Conservation (phyloP, 92 coral and sea anemone species). For the Palythoa grandiflora region DNA sequence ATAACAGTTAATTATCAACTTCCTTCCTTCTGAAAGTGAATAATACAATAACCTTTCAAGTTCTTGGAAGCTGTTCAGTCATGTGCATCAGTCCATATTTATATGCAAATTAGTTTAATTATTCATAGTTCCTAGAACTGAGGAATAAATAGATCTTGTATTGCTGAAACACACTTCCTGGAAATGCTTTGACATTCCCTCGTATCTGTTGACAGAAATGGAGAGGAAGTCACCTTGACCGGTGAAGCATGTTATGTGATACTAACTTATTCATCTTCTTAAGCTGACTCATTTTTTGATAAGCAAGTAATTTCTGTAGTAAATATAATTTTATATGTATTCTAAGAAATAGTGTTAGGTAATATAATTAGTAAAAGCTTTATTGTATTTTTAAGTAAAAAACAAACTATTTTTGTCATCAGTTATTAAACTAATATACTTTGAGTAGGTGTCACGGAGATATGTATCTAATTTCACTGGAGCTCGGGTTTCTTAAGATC, state of each 20-base stretch:
- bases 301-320: neutral
- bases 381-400: neutral
- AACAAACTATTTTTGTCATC: neutral
- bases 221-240: slow-evolving; percentile 11
- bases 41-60: neutral
- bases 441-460: neutral
- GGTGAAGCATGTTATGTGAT: neutral
- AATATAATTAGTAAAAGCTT: neutral
- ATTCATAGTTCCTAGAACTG: slow-evolving; percentile 24
- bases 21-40: neutral
- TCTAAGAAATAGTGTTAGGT: neutral
- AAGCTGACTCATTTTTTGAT: neutral
- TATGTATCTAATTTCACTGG: neutral
- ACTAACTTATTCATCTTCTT: neutral
- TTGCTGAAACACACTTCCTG: slow-evolving; percentile 43
- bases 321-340: neutral
- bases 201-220: neutral
- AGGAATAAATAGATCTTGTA: neutral
- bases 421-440: neutral
- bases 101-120: slow-evolving; percentile 23
- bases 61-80: slow-evolving; percentile 20
- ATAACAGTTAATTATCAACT: neutral
- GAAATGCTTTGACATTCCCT: slow-evolving; percentile 5
- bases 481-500: neutral
- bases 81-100: slow-evolving; percentile 1